A percentile compares a stretch with the other conserved stretches of the same genome.
These are phyloP conservation scores for Folsomia manolachei DNA, from an alignment of 2,888 invertebrate species.

Conservation along the genomic window DNA sequence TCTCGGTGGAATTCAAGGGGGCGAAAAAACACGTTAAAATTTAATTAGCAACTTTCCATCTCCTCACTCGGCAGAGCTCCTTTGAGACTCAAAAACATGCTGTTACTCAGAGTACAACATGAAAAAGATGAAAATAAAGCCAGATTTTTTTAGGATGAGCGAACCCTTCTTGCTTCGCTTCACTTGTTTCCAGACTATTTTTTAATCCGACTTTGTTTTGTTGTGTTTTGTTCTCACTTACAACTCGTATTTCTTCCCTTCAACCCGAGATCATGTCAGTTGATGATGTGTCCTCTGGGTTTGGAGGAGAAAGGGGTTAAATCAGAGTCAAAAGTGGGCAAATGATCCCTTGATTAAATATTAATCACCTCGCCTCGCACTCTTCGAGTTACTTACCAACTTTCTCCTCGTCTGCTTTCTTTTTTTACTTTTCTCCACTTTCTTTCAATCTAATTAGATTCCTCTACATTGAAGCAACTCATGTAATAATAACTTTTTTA, in stretches of 20 bases:
- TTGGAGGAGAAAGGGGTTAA: slow-evolving; percentile 1
- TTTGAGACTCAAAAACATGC: not conserved
- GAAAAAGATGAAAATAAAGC: no score
- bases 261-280: not conserved
- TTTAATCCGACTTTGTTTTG: no score
- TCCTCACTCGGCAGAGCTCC: no score
- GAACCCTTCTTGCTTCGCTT: no score
- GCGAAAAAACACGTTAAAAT: slow-evolving; percentile 50
- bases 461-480: no score
- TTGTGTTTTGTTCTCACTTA: not conserved
- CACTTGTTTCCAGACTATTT: no score
- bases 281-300: slow-evolving; percentile 34
- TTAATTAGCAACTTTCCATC: slow-evolving; percentile 42
- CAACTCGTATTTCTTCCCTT: not conserved
- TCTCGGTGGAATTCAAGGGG: slow-evolving; percentile 46
- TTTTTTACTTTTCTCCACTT: not conserved
- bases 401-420: not conserved
- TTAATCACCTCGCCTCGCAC: no score
- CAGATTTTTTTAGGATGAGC: no score
- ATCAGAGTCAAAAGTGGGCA: not conserved
- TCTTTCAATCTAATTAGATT: not conserved
- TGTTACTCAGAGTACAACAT: not conserved
- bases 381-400: no score
- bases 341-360: slow-evolving; percentile 19
- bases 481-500: slow-evolving; percentile 34